Percentiles rank a stretch among this genome's conserved stretches.
Conservation (phyloP, 2,797 vertebrate species). For the Bufotes viridis region DNA sequence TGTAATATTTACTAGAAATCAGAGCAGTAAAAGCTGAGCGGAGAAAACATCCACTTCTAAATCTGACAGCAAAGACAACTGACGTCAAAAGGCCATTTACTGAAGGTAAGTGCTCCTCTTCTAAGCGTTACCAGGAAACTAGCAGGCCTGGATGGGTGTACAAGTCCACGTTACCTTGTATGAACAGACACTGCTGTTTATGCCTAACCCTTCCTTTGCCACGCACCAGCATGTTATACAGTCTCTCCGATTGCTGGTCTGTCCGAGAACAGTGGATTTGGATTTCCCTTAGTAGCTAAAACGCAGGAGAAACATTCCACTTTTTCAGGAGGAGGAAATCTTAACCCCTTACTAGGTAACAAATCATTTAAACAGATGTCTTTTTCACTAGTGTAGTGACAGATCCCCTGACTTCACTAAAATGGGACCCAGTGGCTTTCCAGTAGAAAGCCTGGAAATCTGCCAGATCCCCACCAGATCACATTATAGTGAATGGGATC, state of each 20-base stretch:
- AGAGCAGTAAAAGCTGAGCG: conserved; percentile 20
- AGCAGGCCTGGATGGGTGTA: conserved; percentile 60
- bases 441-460: neutral
- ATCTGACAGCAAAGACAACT: conserved; percentile 63
- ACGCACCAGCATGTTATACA: neutral
- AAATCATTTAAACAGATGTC: neutral
- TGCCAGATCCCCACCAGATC: neutral
- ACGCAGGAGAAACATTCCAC: neutral
- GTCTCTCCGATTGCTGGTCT: neutral
- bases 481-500: no score
- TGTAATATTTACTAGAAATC: conserved; percentile 62
- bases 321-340: neutral
- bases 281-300: neutral
- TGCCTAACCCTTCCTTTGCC: conserved; percentile 13
- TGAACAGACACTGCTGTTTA: neutral
- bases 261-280: neutral
- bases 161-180: conserved; percentile 11
- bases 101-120: conserved; percentile 70
- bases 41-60: conserved; percentile 56
- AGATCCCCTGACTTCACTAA: no score
- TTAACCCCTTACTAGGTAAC: neutral
- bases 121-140: conserved; percentile 77
- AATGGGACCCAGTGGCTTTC: no score
- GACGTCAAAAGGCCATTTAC: conserved; percentile 74
- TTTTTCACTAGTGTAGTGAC: no score